Percentiles rank a stretch among this genome's conserved stretches.
Evolutionary conservation across 2,113 vertebrate species (phyloP).

Genomic region (Corythoichthys haematopterus): DNA sequence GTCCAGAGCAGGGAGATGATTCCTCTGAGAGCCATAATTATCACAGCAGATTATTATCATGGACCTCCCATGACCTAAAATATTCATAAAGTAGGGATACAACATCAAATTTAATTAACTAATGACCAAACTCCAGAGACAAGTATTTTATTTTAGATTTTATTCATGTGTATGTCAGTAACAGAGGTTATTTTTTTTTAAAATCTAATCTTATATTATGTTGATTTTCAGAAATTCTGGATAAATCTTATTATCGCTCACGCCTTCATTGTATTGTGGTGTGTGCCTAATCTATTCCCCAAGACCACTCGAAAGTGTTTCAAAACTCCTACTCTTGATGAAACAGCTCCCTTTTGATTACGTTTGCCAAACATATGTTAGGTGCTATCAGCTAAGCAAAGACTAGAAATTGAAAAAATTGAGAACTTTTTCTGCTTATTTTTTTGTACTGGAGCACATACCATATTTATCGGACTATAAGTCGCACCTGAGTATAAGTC

Average conservation of each 20-base stretch:
- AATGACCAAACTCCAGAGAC: not conserved
- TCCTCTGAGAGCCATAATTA: slow-evolving; percentile 19
- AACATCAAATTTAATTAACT: not conserved
- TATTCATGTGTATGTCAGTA: not conserved
- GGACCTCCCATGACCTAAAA: slow-evolving; percentile 29
- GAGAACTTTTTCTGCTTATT: too few relatives aligned
- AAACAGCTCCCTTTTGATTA: not conserved
- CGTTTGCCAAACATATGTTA: slow-evolving; percentile 3
- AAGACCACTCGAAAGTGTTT: not conserved
- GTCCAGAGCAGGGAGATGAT: slow-evolving; percentile 11
- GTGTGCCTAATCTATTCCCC: not conserved
- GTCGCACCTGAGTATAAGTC: too few relatives aligned
- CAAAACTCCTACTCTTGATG: not conserved
- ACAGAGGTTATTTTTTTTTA: not conserved
- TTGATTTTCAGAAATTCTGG: not conserved
- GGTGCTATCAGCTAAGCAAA: slow-evolving; percentile 1
- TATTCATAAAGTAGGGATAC: not conserved
- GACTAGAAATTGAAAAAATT: slow-evolving; percentile 20
- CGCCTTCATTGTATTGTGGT: not conserved
- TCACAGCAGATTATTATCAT: slow-evolving; percentile 20
- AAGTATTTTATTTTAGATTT: not conserved
- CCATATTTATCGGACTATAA: too few relatives aligned
- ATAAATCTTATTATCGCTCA: not conserved
- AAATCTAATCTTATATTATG: not conserved
- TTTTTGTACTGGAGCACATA: too few relatives aligned